These are phyloP conservation scores for Mimas tiliae DNA, from an alignment of 2,888 invertebrate genomes.

Conservation along the genomic window DNA sequence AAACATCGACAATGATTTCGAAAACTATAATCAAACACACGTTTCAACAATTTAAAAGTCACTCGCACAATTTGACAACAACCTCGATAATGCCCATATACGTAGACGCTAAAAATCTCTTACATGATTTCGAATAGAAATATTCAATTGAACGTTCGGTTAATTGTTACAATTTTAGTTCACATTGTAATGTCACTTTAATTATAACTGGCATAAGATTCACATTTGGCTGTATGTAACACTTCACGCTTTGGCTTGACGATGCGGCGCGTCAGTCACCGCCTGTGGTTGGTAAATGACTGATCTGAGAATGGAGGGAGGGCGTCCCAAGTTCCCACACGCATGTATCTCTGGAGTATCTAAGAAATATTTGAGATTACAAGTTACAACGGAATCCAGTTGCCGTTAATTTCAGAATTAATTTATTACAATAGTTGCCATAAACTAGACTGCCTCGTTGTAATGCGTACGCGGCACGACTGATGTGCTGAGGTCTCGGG, in stretches of 20 bases:
- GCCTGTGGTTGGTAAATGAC: conserved; percentile 18
- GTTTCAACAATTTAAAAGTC: background rate
- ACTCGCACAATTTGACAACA: background rate
- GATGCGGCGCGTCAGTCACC: conserved; percentile 32
- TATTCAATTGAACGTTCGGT: background rate
- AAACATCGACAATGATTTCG: background rate
- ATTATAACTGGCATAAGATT: background rate
- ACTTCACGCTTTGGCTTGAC: conserved; percentile 1
- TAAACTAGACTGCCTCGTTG: too few relatives aligned
- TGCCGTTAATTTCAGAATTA: background rate
- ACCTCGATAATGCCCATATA: background rate
- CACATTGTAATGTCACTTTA: background rate
- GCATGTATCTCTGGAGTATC: conserved; percentile 4
- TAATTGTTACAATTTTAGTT: conserved; percentile 10
- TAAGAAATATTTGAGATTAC: background rate
- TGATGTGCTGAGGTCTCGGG: too few relatives aligned
- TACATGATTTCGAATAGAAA: background rate
- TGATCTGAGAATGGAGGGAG: conserved; percentile 14
- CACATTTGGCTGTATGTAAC: background rate
- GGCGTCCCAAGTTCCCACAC: conserved; percentile 11
- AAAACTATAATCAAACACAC: background rate
- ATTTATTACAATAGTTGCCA: too few relatives aligned
- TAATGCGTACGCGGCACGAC: too few relatives aligned
- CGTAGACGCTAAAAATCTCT: background rate
- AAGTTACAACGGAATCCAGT: background rate